Evolutionary conservation across 2,113 vertebrate species (phyloP).

Genomic region (Amblyopsis rosae): DNA sequence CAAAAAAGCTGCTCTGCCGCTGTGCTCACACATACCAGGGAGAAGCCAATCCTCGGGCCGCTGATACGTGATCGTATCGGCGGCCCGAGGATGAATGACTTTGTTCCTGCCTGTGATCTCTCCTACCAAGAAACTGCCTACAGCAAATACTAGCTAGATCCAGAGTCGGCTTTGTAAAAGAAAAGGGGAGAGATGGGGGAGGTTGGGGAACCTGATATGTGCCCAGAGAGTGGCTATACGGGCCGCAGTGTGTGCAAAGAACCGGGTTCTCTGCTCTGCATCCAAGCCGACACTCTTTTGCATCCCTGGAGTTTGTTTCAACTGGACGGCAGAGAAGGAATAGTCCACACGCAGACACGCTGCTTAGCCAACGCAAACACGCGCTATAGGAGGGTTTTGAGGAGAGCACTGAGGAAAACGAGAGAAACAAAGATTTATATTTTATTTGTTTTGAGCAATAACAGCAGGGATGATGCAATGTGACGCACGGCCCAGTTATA

Average conservation of each 20-base stretch:
- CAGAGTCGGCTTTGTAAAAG: background rate
- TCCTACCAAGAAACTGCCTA: conserved; percentile 58
- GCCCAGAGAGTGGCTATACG: conserved; percentile 54
- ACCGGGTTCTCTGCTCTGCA: conserved; percentile 40
- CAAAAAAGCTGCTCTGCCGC: conserved; percentile 25
- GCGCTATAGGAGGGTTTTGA: conserved; percentile 29
- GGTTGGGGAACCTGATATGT: conserved; percentile 57
- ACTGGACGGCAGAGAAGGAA: conserved; percentile 47
- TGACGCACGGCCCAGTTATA: conserved; percentile 4
- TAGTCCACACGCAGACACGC: conserved; percentile 27
- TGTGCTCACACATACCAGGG: conserved; percentile 46
- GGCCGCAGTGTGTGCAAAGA: conserved; percentile 54
- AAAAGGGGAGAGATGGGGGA: background rate
- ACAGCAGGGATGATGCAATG: conserved; percentile 14
- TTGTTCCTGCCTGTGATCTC: conserved; percentile 59
- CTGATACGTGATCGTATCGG: conserved; percentile 28
- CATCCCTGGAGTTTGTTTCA: conserved; percentile 44
- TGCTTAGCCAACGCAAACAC: conserved; percentile 43
- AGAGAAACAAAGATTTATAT: conserved; percentile 14
- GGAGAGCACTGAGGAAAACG: conserved; percentile 7
- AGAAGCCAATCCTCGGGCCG: conserved; percentile 28
- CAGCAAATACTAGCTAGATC: conserved; percentile 34
- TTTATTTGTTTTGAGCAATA: conserved; percentile 21
- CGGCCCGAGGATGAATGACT: conserved; percentile 56
- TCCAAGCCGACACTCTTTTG: conserved; percentile 41